A percentile compares a stretch with the other conserved stretches of the same genome.
Conservation (phyloP, 2,113 vertebrate species). For the Misgurnus anguillicaudatus region DNA sequence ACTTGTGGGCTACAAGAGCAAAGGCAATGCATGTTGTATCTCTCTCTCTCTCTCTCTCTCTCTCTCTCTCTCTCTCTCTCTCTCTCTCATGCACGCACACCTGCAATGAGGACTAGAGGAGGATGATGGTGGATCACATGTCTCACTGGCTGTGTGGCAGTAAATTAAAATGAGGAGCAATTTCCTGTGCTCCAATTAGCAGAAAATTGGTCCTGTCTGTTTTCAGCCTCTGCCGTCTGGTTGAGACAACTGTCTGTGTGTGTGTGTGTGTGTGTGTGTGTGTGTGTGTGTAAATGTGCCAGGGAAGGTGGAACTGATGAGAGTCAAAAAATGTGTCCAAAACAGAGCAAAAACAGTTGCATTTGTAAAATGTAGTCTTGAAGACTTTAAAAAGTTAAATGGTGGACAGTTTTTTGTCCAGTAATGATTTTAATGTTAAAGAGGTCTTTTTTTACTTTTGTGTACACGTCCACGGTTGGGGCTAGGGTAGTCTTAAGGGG, state of each 20-base stretch:
- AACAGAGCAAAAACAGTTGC: not conserved
- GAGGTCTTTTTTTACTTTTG: too few species aligned
- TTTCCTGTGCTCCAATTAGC: constrained; percentile 80
- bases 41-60: not conserved
- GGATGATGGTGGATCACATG: constrained; percentile 64
- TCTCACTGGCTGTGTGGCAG: constrained; percentile 72
- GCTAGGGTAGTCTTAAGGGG: too few species aligned
- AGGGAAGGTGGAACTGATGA: not conserved
- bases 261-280: not conserved
- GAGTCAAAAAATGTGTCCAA: not conserved
- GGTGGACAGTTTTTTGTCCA: too few species aligned
- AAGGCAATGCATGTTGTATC: constrained; percentile 29
- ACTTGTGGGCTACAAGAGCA: constrained; percentile 42
- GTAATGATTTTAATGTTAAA: too few species aligned
- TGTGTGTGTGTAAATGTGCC: constrained; percentile 12
- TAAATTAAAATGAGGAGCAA: constrained; percentile 78
- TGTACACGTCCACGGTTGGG: too few species aligned
- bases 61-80: not conserved
- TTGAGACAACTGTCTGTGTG: constrained; percentile 24
- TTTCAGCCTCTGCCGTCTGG: constrained; percentile 62
- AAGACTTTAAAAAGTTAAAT: too few species aligned
- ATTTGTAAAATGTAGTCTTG: too few species aligned
- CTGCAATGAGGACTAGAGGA: constrained; percentile 52
- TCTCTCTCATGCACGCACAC: constrained; percentile 59
- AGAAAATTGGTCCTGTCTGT: constrained; percentile 79